phyloP scores from a whole-genome alignment of 2,113 vertebrate species.

The Tenrec ecaudatus region DNA sequence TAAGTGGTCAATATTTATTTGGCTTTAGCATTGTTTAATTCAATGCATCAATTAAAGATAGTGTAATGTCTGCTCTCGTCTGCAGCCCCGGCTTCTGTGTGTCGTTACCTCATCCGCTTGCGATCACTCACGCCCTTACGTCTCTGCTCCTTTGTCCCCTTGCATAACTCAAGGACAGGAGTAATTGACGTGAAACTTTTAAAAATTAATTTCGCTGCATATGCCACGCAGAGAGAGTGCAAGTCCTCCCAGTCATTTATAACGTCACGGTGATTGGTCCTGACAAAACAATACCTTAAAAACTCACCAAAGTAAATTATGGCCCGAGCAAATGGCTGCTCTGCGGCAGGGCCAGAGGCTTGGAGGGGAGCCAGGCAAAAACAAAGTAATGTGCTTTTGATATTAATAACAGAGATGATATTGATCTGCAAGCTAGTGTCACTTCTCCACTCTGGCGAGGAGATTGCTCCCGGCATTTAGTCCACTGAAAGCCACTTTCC shows the following conservation, averaged over 20 bases:
- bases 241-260: slow-evolving; percentile 96
- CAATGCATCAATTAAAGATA: slow-evolving; percentile 97
- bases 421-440: slow-evolving; percentile 94
- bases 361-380: slow-evolving; percentile 95
- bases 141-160: slow-evolving; percentile 89
- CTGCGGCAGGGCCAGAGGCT: slow-evolving; percentile 85
- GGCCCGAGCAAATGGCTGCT: slow-evolving; percentile 95
- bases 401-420: slow-evolving; percentile 99
- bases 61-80: slow-evolving; percentile 95
- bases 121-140: slow-evolving; percentile 89
- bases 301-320: slow-evolving; percentile 99
- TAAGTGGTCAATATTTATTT: slow-evolving; percentile 99
- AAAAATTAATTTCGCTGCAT: slow-evolving; percentile 96
- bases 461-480: slow-evolving; percentile 94
- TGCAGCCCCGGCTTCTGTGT: slow-evolving; percentile 91
- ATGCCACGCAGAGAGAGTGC: slow-evolving; percentile 91
- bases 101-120: slow-evolving; percentile 95
- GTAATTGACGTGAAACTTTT: slow-evolving; percentile 97
- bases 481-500: slow-evolving; percentile 96
- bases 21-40: slow-evolving; percentile 95
- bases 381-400: slow-evolving; percentile 99
- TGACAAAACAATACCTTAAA: slow-evolving; percentile 99
- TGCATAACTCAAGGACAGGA: slow-evolving; percentile 97
- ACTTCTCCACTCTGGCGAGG: slow-evolving; percentile 88
- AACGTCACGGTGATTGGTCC: slow-evolving; percentile 98